These are phyloP conservation scores for Tiaroga cobitis DNA, from an alignment of 2,797 vertebrate species.

Conservation along the genomic window DNA sequence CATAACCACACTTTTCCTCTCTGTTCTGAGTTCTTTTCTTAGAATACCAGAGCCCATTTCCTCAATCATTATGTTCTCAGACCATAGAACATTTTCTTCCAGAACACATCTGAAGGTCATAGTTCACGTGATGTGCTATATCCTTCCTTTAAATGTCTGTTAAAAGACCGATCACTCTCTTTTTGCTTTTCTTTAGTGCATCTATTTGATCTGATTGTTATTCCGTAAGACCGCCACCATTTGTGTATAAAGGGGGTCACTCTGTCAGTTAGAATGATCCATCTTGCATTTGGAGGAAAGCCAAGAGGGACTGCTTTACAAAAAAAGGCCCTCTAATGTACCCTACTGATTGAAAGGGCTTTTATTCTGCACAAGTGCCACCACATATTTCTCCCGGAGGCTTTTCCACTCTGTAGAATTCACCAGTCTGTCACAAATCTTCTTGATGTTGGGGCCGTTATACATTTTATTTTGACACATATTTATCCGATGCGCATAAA, in stretches of 20 bases:
- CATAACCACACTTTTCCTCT: neutral
- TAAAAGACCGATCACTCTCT: constrained; percentile 44
- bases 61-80: neutral
- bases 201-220: constrained; percentile 66
- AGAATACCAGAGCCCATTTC: neutral
- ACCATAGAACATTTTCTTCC: neutral
- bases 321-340: constrained; percentile 62
- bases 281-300: constrained; percentile 66
- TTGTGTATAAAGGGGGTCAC: constrained; percentile 69
- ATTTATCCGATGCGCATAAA: constrained; percentile 51
- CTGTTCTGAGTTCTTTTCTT: neutral
- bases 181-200: constrained; percentile 37
- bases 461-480: constrained; percentile 4
- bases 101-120: neutral
- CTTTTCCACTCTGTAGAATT: constrained; percentile 31
- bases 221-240: constrained; percentile 63
- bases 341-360: constrained; percentile 63
- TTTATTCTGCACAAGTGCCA: constrained; percentile 49
- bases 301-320: constrained; percentile 66
- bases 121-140: neutral
- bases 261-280: constrained; percentile 74
- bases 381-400: constrained; percentile 51
- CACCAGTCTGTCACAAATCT: constrained; percentile 44
- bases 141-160: constrained; percentile 46
- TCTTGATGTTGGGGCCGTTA: constrained; percentile 19